Evolutionary conservation across 2,113 vertebrate genomes (phyloP).

Genomic region (Salvelinus alpinus): DNA sequence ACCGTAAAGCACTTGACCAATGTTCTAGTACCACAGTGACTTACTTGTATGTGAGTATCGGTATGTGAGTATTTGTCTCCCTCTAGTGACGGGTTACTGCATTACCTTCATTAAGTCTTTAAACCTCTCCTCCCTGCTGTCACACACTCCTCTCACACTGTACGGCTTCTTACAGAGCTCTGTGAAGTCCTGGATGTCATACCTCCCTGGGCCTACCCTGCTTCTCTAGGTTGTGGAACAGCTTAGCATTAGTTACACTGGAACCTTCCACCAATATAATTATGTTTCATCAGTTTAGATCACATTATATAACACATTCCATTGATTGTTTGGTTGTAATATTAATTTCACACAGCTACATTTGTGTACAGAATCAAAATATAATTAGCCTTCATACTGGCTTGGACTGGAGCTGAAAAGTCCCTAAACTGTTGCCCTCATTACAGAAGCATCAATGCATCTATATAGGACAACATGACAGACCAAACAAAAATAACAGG

Average conservation of each 20-base stretch:
- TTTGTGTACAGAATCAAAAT: not conserved
- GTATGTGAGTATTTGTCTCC: constrained; percentile 23
- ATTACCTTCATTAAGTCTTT: constrained; percentile 23
- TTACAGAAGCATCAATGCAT: constrained; percentile 13
- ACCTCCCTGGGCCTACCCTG: constrained; percentile 66
- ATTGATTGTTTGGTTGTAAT: not conserved
- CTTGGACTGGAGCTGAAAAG: not conserved
- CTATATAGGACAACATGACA: constrained; percentile 33
- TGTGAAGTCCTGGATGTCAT: constrained; percentile 67
- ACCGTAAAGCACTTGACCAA: no score
- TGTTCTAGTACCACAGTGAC: not conserved
- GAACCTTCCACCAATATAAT: not conserved
- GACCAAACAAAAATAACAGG: constrained; percentile 37
- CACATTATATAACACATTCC: not conserved
- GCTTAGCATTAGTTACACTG: not conserved
- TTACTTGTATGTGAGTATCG: not conserved
- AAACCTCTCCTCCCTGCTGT: constrained; percentile 59
- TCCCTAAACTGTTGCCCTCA: constrained; percentile 10
- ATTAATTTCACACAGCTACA: not conserved
- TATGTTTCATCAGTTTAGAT: not conserved
- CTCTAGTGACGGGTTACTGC: not conserved
- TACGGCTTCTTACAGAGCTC: constrained; percentile 51
- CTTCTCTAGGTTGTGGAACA: constrained; percentile 43
- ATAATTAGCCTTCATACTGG: not conserved
- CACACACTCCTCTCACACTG: constrained; percentile 65